These are phyloP conservation scores for Aspidiotus destructor DNA, from an alignment of 2,888 invertebrate genomes.

Conservation along the genomic window DNA sequence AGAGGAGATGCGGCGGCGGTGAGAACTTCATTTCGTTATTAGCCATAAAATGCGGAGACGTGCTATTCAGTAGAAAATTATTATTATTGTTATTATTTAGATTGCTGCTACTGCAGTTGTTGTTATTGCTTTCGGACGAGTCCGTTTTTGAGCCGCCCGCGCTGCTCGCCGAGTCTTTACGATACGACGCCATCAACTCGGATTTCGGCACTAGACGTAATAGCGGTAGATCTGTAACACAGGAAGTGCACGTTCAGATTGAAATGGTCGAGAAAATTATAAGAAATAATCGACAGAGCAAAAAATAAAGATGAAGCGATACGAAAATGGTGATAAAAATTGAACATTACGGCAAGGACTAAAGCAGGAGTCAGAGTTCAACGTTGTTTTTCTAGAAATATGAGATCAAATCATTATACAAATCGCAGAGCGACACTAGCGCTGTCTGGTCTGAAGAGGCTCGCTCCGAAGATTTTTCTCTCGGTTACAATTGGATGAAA, in stretches of 20 bases:
- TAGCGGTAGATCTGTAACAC: constrained; percentile 28
- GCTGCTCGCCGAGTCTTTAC: constrained; percentile 24
- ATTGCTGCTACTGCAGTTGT: constrained; percentile 39
- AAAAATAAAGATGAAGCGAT: background rate
- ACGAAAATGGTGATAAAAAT: constrained; percentile 6
- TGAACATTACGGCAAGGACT: background rate
- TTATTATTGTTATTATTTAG: constrained; percentile 38
- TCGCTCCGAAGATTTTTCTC: too few species aligned
- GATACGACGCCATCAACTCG: constrained; percentile 35
- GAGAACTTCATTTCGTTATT: constrained; percentile 32
- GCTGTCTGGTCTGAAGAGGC: too few species aligned
- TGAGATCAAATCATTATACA: too few species aligned
- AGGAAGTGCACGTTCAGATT: too few species aligned
- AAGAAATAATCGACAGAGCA: background rate
- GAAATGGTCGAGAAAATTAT: too few species aligned
- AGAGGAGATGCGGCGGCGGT: constrained; percentile 29
- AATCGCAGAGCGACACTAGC: too few species aligned
- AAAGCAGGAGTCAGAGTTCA: too few species aligned
- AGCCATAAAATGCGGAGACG: constrained; percentile 27
- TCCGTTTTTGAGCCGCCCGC: background rate
- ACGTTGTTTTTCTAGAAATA: too few species aligned
- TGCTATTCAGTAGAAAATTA: constrained; percentile 23
- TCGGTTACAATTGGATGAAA: too few species aligned
- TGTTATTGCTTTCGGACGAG: constrained; percentile 38
- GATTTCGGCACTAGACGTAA: constrained; percentile 36